Evolutionary conservation across 2,797 vertebrate genomes (phyloP), one percentile per base, ranked within the genome.

Genomic region (Pristis pectinata): DNA sequence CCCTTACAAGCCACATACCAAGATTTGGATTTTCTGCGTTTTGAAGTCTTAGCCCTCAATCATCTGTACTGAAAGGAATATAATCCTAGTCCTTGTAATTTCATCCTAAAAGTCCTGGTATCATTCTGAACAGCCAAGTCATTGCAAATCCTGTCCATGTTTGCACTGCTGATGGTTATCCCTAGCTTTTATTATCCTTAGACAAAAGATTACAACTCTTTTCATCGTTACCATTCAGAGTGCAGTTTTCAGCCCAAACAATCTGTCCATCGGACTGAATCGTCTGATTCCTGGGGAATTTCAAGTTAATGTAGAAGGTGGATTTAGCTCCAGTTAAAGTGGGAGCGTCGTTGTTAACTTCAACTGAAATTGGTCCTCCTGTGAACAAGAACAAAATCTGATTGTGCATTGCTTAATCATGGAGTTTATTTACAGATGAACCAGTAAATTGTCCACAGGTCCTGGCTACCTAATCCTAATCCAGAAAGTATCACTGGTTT

Each of bases 321-420:
- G 97, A 96, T 94, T 96, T 97, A 30, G 98, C 98, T 10, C 98
- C 98, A 0, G 96, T 96, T 96, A 99, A 96, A 0, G 98, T 99
- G 56, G 99, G 99, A 0, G 97, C 98, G 22, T 99, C 99, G 0
- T 97, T 99, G 95, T 96, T 97, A 94, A 99, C 95, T 77, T 98
- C 96, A 95, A 99, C 97, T 37, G 98, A 97, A 77, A 99, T 97
- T 0, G 97, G 95, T 4, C 98, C 99, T 0, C 98, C 99, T 99
- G 95, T 37, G 67, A 83, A 19, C 30, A 76, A 92, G 10, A 64
- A 95, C 91, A 64, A 41, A 19, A 94, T 15, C 5, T 0, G 87
- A 15, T 49, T n/a, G 11, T 0, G 1, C 7, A 91, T 19, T 61
- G 24, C 61, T 91, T 91, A 24, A 91, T 9, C n/a, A 41, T 13